Conservation (phyloP, 2,113 vertebrate species). For the Mastomys natalensis region DNA sequence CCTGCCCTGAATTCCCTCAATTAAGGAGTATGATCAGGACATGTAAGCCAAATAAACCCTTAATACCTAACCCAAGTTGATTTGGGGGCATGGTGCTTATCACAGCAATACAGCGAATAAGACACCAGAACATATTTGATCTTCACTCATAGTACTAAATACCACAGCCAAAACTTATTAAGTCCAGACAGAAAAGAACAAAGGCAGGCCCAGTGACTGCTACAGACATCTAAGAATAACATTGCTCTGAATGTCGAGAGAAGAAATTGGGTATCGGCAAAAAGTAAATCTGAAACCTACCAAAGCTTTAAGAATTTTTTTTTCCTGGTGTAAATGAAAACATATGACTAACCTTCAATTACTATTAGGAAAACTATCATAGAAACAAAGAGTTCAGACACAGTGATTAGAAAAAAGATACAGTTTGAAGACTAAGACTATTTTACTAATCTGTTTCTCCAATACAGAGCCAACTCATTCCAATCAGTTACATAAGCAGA, state of each 20-base stretch:
- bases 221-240: neutral
- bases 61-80: neutral
- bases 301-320: neutral
- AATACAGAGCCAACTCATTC: neutral
- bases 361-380: neutral
- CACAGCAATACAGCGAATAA: neutral
- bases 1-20: neutral
- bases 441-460: neutral
- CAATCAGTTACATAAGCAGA: neutral
- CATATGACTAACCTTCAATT: neutral
- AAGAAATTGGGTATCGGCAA: neutral
- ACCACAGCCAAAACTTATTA: neutral
- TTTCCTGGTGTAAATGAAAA: neutral
- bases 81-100: neutral
- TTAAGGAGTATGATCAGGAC: neutral
- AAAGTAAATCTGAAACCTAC: neutral
- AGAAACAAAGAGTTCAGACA: neutral
- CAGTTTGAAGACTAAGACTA: neutral
- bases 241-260: conserved; percentile 1
- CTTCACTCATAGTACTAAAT: neutral
- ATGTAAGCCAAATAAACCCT: neutral
- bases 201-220: neutral
- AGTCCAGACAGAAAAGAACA: neutral
- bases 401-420: neutral
- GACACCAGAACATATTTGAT: neutral